Base-by-base conservation (phyloP, 2,888 invertebrate species). In the Tanypteryx hageni region DNA sequence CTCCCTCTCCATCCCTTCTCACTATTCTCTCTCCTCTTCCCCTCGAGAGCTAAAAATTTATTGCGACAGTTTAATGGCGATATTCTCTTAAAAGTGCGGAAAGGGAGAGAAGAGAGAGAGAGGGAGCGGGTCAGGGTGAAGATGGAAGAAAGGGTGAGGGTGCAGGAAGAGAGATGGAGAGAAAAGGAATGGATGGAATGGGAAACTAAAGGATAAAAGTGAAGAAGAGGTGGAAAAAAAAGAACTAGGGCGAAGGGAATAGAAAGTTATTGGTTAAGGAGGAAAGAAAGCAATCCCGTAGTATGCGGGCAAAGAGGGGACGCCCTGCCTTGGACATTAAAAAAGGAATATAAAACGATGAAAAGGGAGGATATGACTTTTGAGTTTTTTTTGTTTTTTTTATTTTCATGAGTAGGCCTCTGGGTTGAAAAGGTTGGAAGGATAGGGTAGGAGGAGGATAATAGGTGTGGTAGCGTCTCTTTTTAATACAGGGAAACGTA, bases 1-100 rank as follows among this genome's bases (percentile, higher is more conserved):
- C 44, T 44, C 44, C 44, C 44, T 3, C 44, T 5, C 44, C 44
- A 44, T 5, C 44, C 44, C 44, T 44, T 5, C 44, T 44, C 44
- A 1, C 44, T 44, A 44, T 44, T 44, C 83, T 56, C 18, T n/a
- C 13, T 18, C 8, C 11, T 14, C 83, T 56, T 44, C 18, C 64
- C 64, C 44, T 31, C 18, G 64, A 31, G 44, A 44, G 22, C 10
- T 44, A 44, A n/a, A 56, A 27, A 89, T 89, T 89, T 89, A 89
- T 68, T n/a, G 64, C 64, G 89, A 89, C 89, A 89, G 89, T 89
- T 89, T 89, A 64, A 89, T 89, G 64, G 89, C 89, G 89, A 89
- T 89, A 89, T 89, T 89, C 89, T 68, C 61, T 89, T 89, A 89
- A 89, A 89, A 68, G 89, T 89, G 89, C 89, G 64, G 89, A 89